A percentile compares a stretch with the other conserved stretches of the same genome.
Conservation (phyloP, 2,113 vertebrate species). For the Neopipo cinnamomea region DNA sequence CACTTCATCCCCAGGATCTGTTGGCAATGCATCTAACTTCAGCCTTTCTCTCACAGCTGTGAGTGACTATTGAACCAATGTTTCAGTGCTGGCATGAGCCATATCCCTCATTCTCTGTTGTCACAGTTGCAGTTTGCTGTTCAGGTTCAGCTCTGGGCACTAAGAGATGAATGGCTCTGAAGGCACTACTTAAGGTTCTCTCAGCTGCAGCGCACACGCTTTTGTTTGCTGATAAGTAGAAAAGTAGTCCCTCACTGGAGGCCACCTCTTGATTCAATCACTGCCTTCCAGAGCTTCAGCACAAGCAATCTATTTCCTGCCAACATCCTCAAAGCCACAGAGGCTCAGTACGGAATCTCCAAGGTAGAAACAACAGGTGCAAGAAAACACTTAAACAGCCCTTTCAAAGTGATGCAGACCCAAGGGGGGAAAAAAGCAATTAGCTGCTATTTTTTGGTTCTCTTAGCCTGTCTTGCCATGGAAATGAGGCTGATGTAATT, state of each 20-base stretch:
- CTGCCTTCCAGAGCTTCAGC: neutral
- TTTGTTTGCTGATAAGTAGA: conserved; percentile 2
- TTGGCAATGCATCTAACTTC: neutral
- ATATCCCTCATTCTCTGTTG: neutral
- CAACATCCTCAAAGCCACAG: neutral
- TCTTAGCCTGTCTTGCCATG: neutral
- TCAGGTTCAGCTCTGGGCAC: neutral
- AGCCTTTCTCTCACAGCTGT: neutral
- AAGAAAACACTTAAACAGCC: neutral
- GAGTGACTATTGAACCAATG: neutral
- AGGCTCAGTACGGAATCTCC: neutral
- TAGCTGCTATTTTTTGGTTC: neutral
- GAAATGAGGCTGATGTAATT: neutral
- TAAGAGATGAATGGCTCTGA: conserved; percentile 4
- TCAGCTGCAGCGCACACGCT: neutral
- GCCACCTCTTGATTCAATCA: neutral
- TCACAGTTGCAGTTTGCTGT: neutral
- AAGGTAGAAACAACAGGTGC: neutral
- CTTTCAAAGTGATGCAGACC: neutral
- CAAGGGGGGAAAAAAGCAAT: neutral
- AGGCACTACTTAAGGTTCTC: neutral
- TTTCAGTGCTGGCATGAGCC: neutral
- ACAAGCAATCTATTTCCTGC: neutral
- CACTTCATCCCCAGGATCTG: neutral
- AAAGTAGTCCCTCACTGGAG: neutral